A percentile compares a stretch with the other conserved stretches of the same genome.
These are phyloP conservation scores for Lasiommata megera DNA, from an alignment of 2,888 invertebrate genomes.

Conservation along the genomic window DNA sequence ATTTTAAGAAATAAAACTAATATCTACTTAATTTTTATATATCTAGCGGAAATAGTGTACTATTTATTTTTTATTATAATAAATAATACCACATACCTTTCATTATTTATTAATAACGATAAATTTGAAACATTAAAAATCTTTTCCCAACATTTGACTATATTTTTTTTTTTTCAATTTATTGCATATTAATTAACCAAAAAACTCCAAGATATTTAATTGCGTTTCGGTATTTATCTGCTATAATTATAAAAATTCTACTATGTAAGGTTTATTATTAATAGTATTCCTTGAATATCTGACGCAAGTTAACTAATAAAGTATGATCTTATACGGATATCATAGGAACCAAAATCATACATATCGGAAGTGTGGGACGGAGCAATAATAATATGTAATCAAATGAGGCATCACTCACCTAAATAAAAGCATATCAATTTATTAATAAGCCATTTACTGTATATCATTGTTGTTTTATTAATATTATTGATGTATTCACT, in stretches of 20 bases:
- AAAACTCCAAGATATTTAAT: not conserved
- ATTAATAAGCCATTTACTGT: slow-evolving; percentile 48
- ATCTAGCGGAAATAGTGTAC: no score
- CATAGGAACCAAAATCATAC: slow-evolving; percentile 59
- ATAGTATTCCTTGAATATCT: slow-evolving; percentile 41
- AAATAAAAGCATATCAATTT: slow-evolving; percentile 64
- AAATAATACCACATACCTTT: no score
- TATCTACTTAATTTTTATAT: no score
- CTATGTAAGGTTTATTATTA: slow-evolving; percentile 9
- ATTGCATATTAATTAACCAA: not conserved
- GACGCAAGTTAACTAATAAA: slow-evolving; percentile 59
- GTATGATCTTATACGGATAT: not conserved
- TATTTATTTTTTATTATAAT: no score
- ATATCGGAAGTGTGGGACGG: slow-evolving; percentile 55
- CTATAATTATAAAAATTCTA: slow-evolving; percentile 14
- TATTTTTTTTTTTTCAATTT: no score
- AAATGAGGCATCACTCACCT: slow-evolving; percentile 31
- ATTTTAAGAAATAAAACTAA: no score
- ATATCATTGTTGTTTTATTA: slow-evolving; percentile 22
- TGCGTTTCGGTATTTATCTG: slow-evolving; percentile 10
- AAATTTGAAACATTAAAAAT: no score
- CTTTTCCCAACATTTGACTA: no score
- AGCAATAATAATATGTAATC: slow-evolving; percentile 10
- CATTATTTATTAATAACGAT: no score
- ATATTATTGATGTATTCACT: slow-evolving; percentile 37